These are phyloP conservation scores for Pelodytes ibericus DNA, from an alignment of 2,797 vertebrate genomes.

Conservation along the genomic window DNA sequence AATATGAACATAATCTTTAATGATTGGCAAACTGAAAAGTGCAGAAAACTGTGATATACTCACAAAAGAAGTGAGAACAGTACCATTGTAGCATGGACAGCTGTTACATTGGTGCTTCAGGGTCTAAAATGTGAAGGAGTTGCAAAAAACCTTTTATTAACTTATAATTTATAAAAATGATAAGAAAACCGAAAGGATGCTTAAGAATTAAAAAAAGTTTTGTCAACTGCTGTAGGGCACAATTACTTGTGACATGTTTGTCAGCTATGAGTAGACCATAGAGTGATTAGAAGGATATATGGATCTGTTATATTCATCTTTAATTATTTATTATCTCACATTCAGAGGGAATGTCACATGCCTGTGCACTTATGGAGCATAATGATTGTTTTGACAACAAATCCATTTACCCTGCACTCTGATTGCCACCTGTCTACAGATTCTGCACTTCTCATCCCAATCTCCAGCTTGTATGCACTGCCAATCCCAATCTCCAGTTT, in stretches of 20 bases:
- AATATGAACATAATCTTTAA: not conserved
- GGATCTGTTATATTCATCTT: no score
- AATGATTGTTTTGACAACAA: no score
- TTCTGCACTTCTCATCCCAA: no score
- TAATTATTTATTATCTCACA: no score
- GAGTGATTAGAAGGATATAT: constrained; percentile 2
- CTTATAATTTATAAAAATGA: constrained; percentile 13
- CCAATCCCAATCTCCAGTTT: no score
- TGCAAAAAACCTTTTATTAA: constrained; percentile 23
- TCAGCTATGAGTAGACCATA: constrained; percentile 21
- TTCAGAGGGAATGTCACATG: no score
- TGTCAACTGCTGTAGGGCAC: constrained; percentile 36
- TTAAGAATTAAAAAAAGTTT: constrained; percentile 21
- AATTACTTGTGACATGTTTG: constrained; percentile 41
- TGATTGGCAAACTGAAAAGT: not conserved
- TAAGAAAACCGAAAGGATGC: constrained; percentile 3
- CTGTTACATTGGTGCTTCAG: not conserved
- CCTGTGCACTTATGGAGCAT: no score
- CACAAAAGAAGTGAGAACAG: not conserved
- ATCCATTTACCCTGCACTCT: no score
- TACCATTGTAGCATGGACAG: not conserved
- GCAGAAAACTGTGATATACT: not conserved
- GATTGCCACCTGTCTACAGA: no score
- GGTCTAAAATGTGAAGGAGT: not conserved
- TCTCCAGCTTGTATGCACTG: no score